Evolutionary conservation across 2,888 invertebrate genomes (phyloP), one percentile per base, ranked within the genome.

Genomic region (Branchellion lobata): DNA sequence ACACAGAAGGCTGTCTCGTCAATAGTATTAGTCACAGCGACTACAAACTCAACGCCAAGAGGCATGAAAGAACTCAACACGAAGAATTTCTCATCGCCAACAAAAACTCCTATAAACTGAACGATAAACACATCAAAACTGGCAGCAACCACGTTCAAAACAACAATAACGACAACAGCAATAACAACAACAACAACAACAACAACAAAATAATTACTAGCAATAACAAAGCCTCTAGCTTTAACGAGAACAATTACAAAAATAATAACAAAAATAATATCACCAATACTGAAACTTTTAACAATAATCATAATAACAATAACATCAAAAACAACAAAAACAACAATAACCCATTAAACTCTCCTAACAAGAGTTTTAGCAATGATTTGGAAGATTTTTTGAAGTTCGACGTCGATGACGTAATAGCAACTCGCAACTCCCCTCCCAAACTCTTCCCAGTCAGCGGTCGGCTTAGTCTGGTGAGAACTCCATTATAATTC

Each of bases 381-480:
- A 57, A 57, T 57, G 24, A 57, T 5, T 5, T 57, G 8, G 61
- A 57, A n/a, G 61, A 57, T 3, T 57, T 57, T 57, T 57, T 57
- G 61, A 57, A 57, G 21, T n/a, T 14, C 5, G 61, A 57, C 21
- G n/a, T 3, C 5, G 24, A 40, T 40, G 40, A 40, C 14, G 40
- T 8, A 8, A 14, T 8, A 8, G 40, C 40, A 8, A 5, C n/a
- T 5, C 61, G 61, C 8, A 24, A 18, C 24, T 57, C 61, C 21
- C 61, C 61, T 24, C 61, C 61, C 3, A 57, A 57, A 24, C 61
- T 57, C n/a, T 57, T 57, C 21, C 61, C 61, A 3, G 24, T 57
- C 61, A 57, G 61, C 61, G 61, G 61, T 18, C 21, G 61, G 21
- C 24, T 57, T 24, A 24, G n/a, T 57, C n/a, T 57, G 61, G 61